Evolutionary conservation across 2,888 invertebrate species (phyloP).

Genomic region (Leptinotarsa juncta): DNA sequence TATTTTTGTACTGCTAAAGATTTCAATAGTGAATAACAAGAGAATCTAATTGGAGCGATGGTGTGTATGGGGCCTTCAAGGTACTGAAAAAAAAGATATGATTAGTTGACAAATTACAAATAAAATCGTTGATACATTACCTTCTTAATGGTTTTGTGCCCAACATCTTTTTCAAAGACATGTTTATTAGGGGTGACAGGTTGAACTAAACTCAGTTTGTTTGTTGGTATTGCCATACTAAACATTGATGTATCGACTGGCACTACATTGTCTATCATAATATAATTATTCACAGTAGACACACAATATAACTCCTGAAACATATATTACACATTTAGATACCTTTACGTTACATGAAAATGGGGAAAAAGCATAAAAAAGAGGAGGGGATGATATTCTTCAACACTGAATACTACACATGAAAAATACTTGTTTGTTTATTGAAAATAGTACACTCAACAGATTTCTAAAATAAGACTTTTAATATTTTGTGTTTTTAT

Average conservation of each 20-base stretch:
- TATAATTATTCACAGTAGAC: conserved; percentile 50
- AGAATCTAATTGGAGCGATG: conserved; percentile 59
- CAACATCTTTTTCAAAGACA: conserved; percentile 51
- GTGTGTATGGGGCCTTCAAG: conserved; percentile 62
- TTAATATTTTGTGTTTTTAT: too few relatives aligned
- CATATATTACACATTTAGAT: background rate
- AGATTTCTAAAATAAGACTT: too few relatives aligned
- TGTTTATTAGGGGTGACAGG: conserved; percentile 46
- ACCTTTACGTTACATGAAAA: too few relatives aligned
- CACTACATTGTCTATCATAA: conserved; percentile 37
- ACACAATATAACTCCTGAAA: conserved; percentile 60
- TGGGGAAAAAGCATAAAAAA: background rate
- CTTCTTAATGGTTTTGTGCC: conserved; percentile 54
- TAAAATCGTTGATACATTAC: conserved; percentile 41
- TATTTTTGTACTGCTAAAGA: conserved; percentile 56
- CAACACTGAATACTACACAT: too few relatives aligned
- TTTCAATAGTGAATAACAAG: conserved; percentile 57
- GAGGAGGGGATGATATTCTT: too few relatives aligned
- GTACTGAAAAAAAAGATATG: conserved; percentile 53
- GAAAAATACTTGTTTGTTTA: too few relatives aligned
- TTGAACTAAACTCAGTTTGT: conserved; percentile 40
- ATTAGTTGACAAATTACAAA: conserved; percentile 4
- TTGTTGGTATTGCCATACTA: conserved; percentile 52
- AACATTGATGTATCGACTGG: conserved; percentile 41
- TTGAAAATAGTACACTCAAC: too few relatives aligned